phyloP scores from a whole-genome alignment of 2,888 invertebrate genomes.

The Megaustenia siamemsis region DNA sequence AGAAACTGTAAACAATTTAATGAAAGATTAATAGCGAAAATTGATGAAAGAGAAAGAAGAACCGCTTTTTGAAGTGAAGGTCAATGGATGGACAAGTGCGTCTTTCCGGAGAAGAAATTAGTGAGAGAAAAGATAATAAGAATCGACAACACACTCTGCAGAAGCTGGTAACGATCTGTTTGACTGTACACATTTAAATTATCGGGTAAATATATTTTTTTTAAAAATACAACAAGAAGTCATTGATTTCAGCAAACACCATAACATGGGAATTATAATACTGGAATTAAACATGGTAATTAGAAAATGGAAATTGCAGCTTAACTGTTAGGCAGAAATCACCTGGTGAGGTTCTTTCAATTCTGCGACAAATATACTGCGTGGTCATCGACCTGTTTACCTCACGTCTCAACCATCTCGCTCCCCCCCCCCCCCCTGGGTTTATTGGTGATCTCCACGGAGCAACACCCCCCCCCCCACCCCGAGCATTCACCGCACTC shows the following conservation, averaged over 20 bases:
- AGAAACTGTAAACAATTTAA: background rate
- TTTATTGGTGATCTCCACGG: background rate
- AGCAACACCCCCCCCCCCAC: no score
- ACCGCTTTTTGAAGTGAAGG: background rate
- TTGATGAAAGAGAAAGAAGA: background rate
- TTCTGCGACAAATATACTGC: background rate
- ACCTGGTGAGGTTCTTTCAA: background rate
- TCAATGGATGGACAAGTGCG: background rate
- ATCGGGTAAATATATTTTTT: no score
- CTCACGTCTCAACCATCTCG: background rate
- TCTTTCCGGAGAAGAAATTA: background rate
- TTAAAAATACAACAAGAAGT: no score
- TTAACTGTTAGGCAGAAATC: background rate
- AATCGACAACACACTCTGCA: background rate
- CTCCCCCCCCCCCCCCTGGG: no score
- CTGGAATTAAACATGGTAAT: background rate
- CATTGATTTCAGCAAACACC: background rate
- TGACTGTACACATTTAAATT: no score
- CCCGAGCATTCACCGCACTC: background rate
- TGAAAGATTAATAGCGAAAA: background rate
- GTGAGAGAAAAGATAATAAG: background rate
- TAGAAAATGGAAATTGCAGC: background rate
- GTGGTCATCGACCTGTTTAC: background rate
- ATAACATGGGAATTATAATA: background rate
- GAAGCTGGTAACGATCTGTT: background rate